These are phyloP conservation scores for Nyctibius grandis DNA, from an alignment of 2,797 vertebrate genomes.

Conservation along the genomic window DNA sequence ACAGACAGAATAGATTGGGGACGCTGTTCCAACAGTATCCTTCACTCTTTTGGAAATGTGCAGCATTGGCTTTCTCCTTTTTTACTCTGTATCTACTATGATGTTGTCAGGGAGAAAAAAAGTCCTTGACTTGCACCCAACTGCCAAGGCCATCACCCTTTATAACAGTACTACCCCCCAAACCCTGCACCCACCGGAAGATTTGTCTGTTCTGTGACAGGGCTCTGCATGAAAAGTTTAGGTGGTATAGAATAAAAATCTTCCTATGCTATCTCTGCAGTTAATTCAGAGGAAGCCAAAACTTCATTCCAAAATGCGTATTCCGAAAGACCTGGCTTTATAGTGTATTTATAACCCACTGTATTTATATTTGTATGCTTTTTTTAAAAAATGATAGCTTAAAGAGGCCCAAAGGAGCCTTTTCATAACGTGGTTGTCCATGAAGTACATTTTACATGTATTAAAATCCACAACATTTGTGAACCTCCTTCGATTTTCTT, in stretches of 20 bases:
- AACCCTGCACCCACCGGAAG: neutral
- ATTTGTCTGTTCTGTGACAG: neutral
- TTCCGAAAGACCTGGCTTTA: neutral
- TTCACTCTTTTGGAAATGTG: conserved; percentile 35
- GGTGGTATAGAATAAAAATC: neutral
- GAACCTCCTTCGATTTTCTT: neutral
- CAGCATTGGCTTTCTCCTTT: conserved; percentile 14
- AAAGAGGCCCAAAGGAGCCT: neutral
- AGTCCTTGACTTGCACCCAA: neutral
- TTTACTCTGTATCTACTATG: neutral
- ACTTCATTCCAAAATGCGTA: neutral
- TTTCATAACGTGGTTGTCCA: neutral
- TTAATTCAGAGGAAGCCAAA: neutral
- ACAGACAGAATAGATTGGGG: conserved; percentile 41
- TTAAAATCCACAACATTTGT: neutral
- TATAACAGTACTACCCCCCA: neutral
- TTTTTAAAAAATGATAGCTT: neutral
- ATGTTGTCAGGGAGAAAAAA: neutral
- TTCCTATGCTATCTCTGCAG: neutral
- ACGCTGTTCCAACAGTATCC: conserved; percentile 18
- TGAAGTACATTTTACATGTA: neutral
- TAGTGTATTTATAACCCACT: neutral
- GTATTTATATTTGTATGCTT: neutral
- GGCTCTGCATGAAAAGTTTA: neutral
- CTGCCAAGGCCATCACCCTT: neutral